These are phyloP conservation scores for Tolmerus cingulatus DNA, from an alignment of 2,888 invertebrate genomes.

Conservation along the genomic window DNA sequence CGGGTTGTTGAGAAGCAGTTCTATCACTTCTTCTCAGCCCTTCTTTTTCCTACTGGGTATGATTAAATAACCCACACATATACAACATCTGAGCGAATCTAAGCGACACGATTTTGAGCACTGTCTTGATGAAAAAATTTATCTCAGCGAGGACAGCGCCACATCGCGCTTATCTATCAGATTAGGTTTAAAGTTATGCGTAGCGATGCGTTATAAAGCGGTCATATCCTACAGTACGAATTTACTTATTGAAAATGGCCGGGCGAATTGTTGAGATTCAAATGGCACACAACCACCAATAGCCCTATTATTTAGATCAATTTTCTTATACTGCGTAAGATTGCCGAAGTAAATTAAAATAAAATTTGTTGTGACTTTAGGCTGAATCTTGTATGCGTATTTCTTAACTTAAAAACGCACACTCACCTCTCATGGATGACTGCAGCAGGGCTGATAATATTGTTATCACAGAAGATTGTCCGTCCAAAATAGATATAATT, in stretches of 20 bases:
- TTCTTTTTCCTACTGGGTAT: too few species aligned
- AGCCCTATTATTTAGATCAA: neutral
- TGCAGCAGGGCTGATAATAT: constrained; percentile 14
- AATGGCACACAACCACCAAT: neutral
- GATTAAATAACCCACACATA: neutral
- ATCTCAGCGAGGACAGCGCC: neutral
- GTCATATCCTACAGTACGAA: neutral
- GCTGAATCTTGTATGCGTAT: neutral
- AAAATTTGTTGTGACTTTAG: neutral
- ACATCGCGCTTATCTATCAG: constrained; percentile 12
- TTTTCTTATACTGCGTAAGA: constrained; percentile 1
- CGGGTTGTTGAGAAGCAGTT: too few species aligned
- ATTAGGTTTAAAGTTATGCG: constrained; percentile 14
- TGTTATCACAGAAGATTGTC: constrained; percentile 7
- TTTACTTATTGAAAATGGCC: neutral
- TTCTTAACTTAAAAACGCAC: neutral
- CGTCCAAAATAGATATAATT: neutral
- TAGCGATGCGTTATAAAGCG: constrained; percentile 18
- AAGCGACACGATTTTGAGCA: neutral
- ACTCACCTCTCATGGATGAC: neutral
- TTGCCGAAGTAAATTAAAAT: neutral
- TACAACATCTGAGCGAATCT: neutral
- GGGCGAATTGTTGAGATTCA: neutral
- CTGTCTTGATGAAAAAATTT: constrained; percentile 9
- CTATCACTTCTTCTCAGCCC: too few species aligned